A percentile compares a stretch with the other conserved stretches of the same genome.
Conservation (phyloP, 1,140 invertebrate genomes). For the Carcinoscorpius rotundicauda region DNA sequence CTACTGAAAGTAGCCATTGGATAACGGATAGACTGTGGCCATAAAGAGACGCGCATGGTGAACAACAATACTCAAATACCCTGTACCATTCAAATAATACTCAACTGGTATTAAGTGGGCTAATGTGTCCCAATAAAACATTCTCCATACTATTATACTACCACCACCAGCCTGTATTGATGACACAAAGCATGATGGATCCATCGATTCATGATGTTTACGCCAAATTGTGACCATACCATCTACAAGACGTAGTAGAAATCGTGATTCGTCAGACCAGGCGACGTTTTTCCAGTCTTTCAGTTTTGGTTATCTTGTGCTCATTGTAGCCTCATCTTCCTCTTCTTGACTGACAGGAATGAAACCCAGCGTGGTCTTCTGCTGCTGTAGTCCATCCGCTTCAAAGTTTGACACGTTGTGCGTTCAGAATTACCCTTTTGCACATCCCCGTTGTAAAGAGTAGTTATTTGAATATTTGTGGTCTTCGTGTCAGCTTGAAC, state of each 20-base stretch:
- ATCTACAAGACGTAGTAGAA: constrained; percentile 8
- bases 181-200: constrained; percentile 1
- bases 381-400: too few species aligned
- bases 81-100: background rate
- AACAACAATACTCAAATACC: background rate
- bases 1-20: constrained; percentile 3
- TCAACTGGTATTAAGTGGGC: background rate
- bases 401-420: too few species aligned
- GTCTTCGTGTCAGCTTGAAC: too few species aligned
- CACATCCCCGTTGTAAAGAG: too few species aligned
- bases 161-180: constrained; percentile 1
- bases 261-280: constrained; percentile 14
- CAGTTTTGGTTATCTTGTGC: background rate
- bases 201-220: constrained; percentile 8
- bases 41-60: constrained; percentile 4
- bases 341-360: too few species aligned
- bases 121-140: background rate
- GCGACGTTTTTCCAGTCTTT: constrained; percentile 6
- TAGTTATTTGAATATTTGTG: too few species aligned
- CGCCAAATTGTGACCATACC: constrained; percentile 2
- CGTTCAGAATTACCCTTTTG: too few species aligned
- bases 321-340: background rate
- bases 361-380: too few species aligned
- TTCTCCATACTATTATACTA: constrained; percentile 1
- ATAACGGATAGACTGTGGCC: background rate